A percentile compares a stretch with the other conserved stretches of the same genome.
phyloP scores from a whole-genome alignment of 2,113 vertebrate genomes.

The Polypterus senegalus region DNA sequence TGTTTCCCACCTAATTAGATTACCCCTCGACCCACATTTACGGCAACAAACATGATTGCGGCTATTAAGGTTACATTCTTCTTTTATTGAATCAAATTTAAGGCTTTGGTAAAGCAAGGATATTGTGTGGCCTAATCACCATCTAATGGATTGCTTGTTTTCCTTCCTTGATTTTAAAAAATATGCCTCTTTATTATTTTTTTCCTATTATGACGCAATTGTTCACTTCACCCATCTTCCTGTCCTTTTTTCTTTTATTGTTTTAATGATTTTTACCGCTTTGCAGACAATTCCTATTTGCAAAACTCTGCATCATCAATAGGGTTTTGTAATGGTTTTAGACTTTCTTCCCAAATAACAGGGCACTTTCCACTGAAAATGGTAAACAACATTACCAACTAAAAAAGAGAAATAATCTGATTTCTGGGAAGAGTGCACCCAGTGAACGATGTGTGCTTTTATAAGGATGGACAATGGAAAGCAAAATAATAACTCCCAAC shows the following conservation, averaged over 20 bases:
- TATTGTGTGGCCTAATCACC: not conserved
- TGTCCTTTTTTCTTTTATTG: not conserved
- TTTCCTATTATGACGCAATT: conserved; percentile 43
- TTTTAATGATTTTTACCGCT: conserved; percentile 45
- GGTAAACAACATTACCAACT: conserved; percentile 69
- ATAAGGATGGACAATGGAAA: conserved; percentile 94
- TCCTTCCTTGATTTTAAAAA: conserved; percentile 31
- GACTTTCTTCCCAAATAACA: conserved; percentile 62
- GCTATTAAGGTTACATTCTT: not conserved
- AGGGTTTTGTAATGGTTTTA: conserved; percentile 62
- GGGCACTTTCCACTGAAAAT: conserved; percentile 69
- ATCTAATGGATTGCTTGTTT: not conserved
- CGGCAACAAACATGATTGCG: not conserved
- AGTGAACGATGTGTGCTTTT: conserved; percentile 93
- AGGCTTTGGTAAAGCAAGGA: not conserved
- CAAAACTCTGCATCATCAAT: conserved; percentile 46
- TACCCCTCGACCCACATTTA: not conserved
- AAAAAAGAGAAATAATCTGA: conserved; percentile 66
- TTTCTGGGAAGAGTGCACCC: conserved; percentile 72
- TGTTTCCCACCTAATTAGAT: not conserved
- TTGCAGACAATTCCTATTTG: conserved; percentile 52
- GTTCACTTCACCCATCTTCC: conserved; percentile 22
- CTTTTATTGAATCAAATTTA: not conserved
- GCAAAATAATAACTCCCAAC: conserved; percentile 98
- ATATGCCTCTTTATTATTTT: conserved; percentile 52